Evolutionary conservation across 2,113 vertebrate genomes (phyloP).

Genomic region (Camelus dromedarius): DNA sequence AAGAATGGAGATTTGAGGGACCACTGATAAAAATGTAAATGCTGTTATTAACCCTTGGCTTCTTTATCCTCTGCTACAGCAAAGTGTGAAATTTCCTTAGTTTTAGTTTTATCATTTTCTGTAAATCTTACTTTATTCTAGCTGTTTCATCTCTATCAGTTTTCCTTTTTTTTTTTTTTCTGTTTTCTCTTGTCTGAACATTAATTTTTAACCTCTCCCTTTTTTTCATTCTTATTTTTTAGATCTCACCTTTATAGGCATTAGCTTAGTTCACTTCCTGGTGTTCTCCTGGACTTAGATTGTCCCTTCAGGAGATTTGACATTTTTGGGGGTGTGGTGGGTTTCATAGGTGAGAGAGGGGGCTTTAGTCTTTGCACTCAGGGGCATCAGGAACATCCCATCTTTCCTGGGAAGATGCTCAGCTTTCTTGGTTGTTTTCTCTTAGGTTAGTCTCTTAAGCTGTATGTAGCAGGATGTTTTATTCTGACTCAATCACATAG

Average conservation of each 20-base stretch:
- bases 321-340: neutral
- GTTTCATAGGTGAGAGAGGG: too few species aligned
- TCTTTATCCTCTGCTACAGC: neutral
- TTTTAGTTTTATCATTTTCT: too few species aligned
- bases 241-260: neutral
- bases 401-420: neutral
- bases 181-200: too few species aligned
- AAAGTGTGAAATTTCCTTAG: too few species aligned
- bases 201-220: too few species aligned
- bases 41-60: neutral
- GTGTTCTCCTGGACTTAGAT: neutral
- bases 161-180: too few species aligned
- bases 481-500: neutral
- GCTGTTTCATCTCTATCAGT: too few species aligned
- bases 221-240: neutral
- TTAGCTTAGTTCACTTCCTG: neutral
- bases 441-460: neutral
- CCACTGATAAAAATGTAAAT: neutral
- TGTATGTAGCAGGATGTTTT: neutral
- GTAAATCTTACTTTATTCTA: too few species aligned
- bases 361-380: neutral
- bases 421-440: neutral
- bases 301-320: neutral
- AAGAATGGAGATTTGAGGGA: neutral
- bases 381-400: neutral